These are phyloP conservation scores for Ctenosaura bakeri DNA, from an alignment of 2,797 vertebrate species.

Conservation along the genomic window DNA sequence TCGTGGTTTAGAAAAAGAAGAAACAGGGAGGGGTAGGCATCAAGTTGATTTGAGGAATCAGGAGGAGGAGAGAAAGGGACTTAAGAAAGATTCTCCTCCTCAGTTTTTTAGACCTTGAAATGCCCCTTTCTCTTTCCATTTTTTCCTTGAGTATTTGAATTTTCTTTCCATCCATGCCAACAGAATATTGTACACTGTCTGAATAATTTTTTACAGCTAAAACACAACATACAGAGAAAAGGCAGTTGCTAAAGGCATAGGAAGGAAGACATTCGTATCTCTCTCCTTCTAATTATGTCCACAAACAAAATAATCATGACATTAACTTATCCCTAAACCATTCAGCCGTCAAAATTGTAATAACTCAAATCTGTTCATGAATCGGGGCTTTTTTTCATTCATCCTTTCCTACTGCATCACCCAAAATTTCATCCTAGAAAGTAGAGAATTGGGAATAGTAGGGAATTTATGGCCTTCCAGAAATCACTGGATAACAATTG, in stretches of 20 bases:
- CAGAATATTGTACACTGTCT: not conserved
- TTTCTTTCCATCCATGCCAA: no score
- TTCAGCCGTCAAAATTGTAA: not conserved
- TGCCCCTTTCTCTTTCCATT: no score
- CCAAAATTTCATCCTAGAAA: not conserved
- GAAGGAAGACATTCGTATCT: not conserved
- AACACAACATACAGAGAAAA: not conserved
- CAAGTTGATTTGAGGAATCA: no score
- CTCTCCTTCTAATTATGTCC: not conserved
- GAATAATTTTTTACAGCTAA: not conserved
- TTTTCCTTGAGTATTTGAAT: no score
- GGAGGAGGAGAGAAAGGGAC: no score
- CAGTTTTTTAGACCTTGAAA: no score
- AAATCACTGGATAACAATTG: no score
- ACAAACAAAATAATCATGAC: not conserved
- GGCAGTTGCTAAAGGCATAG: not conserved
- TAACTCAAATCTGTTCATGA: not conserved
- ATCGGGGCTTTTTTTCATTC: not conserved
- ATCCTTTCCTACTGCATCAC: not conserved
- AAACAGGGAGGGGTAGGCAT: no score
- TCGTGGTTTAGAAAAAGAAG: no score
- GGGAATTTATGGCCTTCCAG: no score
- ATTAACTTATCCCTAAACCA: not conserved
- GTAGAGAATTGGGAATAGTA: not conserved
- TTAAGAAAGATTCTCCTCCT: no score